Conservation (phyloP, 2,113 vertebrate genomes). For the Psophia crepitans region DNA sequence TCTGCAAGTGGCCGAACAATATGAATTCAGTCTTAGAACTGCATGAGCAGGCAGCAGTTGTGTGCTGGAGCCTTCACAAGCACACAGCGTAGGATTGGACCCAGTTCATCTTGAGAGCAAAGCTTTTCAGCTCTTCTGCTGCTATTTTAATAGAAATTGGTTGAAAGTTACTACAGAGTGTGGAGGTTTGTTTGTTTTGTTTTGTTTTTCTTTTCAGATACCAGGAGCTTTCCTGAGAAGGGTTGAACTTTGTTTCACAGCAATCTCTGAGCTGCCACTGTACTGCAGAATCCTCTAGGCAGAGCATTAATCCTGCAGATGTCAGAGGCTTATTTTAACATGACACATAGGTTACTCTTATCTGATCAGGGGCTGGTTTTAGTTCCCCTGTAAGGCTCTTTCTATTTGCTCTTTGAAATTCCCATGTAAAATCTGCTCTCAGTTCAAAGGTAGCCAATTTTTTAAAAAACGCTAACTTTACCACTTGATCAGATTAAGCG, state of each 20-base stretch:
- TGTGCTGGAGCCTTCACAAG: background rate
- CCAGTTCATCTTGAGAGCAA: background rate
- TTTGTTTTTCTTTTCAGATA: background rate
- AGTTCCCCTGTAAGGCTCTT: background rate
- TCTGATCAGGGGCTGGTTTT: background rate
- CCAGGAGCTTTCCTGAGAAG: background rate
- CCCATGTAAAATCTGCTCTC: background rate
- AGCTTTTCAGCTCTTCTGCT: background rate
- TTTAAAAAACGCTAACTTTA: background rate
- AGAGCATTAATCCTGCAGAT: constrained; percentile 1
- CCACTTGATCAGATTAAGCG: background rate
- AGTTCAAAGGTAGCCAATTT: background rate
- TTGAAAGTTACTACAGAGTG: background rate
- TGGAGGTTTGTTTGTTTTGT: too few species aligned
- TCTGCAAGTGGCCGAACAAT: background rate
- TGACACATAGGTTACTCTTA: background rate
- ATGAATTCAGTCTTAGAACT: background rate
- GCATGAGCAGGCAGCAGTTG: accelerated
- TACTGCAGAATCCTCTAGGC: background rate
- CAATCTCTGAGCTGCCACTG: background rate
- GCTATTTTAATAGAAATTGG: background rate
- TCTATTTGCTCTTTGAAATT: constrained; percentile 25
- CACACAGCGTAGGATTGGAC: accelerated
- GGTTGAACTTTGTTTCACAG: background rate
- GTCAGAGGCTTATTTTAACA: background rate